Evolutionary conservation across 2,888 invertebrate species (phyloP).

Genomic region (Eupelmus urozonus): DNA sequence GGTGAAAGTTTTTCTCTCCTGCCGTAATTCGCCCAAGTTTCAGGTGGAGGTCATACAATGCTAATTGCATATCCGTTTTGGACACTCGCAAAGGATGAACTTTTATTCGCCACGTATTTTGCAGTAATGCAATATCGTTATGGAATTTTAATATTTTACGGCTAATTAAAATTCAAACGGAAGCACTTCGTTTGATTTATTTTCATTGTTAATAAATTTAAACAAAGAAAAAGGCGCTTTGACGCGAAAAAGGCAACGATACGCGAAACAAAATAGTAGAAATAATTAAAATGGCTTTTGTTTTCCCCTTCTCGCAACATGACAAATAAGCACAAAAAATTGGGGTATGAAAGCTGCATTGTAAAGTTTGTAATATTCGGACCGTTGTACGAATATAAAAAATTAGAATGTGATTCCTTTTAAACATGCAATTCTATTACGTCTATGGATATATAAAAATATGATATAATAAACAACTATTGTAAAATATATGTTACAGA

Average conservation of each 20-base stretch:
- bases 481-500: too few species aligned
- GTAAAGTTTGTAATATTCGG: not conserved
- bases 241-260: not conserved
- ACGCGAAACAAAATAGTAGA: conserved; percentile 3
- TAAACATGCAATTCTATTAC: too few species aligned
- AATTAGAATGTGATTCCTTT: too few species aligned
- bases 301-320: not conserved
- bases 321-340: not conserved
- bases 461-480: too few species aligned
- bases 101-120: not conserved
- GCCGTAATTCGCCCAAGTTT: not conserved
- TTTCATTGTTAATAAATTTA: conserved; percentile 4
- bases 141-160: conserved; percentile 1
- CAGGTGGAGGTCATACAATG: not conserved
- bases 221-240: conserved; percentile 10
- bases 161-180: conserved; percentile 50
- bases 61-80: conserved; percentile 19
- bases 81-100: not conserved
- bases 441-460: too few species aligned
- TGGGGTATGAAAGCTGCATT: not conserved
- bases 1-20: not conserved
- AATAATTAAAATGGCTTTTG: conserved; percentile 31
- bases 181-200: conserved; percentile 41
- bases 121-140: conserved; percentile 22
- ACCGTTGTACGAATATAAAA: too few species aligned